Conservation (phyloP, 2,113 vertebrate species). For the Rhodinocichla rosea region DNA sequence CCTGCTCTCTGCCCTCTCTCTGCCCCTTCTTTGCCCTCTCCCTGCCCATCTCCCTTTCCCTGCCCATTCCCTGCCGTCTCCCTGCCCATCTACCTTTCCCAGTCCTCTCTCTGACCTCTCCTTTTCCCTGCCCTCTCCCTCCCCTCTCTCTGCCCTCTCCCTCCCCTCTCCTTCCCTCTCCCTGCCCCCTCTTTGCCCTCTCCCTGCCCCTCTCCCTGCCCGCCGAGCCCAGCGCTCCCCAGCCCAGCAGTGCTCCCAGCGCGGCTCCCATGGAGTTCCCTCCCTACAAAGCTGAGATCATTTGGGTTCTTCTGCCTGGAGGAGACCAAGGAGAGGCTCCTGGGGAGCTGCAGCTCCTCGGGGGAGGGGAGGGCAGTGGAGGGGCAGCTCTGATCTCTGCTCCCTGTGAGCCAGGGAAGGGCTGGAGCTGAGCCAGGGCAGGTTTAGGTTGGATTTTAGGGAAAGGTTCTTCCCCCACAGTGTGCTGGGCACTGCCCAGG, state of each 20-base stretch:
- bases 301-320: background rate
- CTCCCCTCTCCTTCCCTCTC: background rate
- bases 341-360: background rate
- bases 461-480: background rate
- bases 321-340: background rate
- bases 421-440: background rate
- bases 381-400: background rate
- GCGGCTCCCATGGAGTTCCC: background rate
- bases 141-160: too few relatives aligned
- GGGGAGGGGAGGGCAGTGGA: too few relatives aligned
- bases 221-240: background rate
- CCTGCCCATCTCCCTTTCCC: background rate
- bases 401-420: fast-evolving
- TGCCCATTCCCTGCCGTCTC: background rate
- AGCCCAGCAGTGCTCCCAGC: background rate
- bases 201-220: background rate
- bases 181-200: background rate
- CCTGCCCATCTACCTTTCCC: too few relatives aligned
- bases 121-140: too few relatives aligned
- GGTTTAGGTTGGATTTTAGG: fast-evolving
- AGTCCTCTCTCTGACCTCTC: background rate
- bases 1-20: fast-evolving
- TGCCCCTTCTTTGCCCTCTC: background rate
- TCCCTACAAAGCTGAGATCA: fast-evolving
- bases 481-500: background rate